Evolutionary conservation across 2,888 invertebrate genomes (phyloP), one percentile per base, ranked within the genome.

Genomic region (Lasiommata megera): DNA sequence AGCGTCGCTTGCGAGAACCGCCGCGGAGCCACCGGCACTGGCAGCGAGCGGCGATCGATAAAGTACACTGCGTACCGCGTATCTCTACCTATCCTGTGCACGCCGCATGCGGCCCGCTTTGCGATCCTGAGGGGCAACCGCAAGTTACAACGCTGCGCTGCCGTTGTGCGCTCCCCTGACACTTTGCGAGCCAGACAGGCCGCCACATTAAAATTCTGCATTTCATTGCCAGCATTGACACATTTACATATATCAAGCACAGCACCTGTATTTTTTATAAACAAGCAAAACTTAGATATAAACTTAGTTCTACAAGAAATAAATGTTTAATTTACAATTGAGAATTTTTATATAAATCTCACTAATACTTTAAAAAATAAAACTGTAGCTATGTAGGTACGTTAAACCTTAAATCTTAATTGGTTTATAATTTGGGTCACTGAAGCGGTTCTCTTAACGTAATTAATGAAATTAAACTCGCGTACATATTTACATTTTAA

Each of bases 21-120:
- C 58, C 65, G 79, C 70, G 78, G 78, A 82, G 82, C 81, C 80
- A 78, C 82, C 67, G 65, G 70, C 74, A 71, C 60, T 47, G 41
- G 36, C 74, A 67, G 61, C 18, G 31, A 46, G 57, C 62, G 48
- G 63, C 56, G 66, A 61, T 57, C 63, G 62, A 66, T 67, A 60
- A 40, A 14, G 53, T 52, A 51, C 54, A 47, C 57, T 52, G 48
- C 60, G 44, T 44, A 72, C 67, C 43, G 41, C 57, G 38, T 50
- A 72, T 66, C 37, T 7, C 14, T 6, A 5, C 31, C 31, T 7
- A 31, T 31, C 71, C 34, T 38, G 36, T 53, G 38, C 40, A 38
- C 48, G 52, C 59, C 48, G 53, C 53, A 46, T 54, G 51, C 51
- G 40, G 14, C 46, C 53, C 47, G 34, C 34, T 9, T 11, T 44